Evolutionary conservation across 2,888 invertebrate genomes (phyloP), one percentile per base, ranked within the genome.

Genomic region (Ormyrus labotus): DNA sequence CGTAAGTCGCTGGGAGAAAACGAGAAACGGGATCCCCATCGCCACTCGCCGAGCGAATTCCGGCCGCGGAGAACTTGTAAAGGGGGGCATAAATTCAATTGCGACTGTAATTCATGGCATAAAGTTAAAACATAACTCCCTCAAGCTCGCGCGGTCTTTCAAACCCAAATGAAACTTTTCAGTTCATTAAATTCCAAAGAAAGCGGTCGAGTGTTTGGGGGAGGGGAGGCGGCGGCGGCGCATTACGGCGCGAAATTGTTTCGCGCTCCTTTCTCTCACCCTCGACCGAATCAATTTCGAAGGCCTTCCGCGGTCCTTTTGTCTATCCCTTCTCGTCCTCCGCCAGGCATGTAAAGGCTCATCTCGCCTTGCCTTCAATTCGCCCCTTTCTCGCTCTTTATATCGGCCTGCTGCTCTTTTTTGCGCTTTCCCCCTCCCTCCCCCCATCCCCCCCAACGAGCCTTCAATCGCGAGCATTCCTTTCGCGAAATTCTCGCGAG

Each of bases 61-160:
- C 47, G 58, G 34, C 34, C 34, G 34, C 34, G 34, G 34, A 9
- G 64, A 79, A 69, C 19, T 68, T 53, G 50, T 64, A 50, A 76
- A 68, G 19, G 61, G 48, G 34, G 57, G 34, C 34, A 34, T 70
- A 77, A 77, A 80, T 57, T 61, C 61, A 50, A 76, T 68, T 76
- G 75, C 51, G 67, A 70, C 71, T 55, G 75, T 72, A 76, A 67
- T 71, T 75, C 61, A 71, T 57, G 71, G 53, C 61, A 75, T 34
- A 67, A 75, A 71, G 80, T 71, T 80, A 75, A 71, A 75, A 64
- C 55, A 71, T 71, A 80, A 71, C 65, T 80, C 55, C n/a, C 55
- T 57, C 60, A 53, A 47, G 63, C 50, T 50, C 50, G 34, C 11
- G 47, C 13, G 19, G 48, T 65, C 71, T 67, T 71, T 67, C 61